Evolutionary conservation across 2,797 vertebrate genomes (phyloP).

Genomic region (Sitta carolinensis): DNA sequence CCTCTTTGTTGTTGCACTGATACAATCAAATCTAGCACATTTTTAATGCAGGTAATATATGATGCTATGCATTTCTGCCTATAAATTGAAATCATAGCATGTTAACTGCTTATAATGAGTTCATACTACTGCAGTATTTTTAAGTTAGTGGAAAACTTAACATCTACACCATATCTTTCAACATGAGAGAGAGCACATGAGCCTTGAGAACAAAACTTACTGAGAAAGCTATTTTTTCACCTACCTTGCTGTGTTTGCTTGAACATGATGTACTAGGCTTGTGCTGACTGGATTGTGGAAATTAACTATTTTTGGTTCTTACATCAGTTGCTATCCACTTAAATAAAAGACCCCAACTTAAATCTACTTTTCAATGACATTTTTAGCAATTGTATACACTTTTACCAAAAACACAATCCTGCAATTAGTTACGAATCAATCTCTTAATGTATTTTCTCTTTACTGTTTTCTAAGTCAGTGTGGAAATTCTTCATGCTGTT

Average conservation of each 20-base stretch:
- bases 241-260: background rate
- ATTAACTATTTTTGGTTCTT: background rate
- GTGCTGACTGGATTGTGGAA: background rate
- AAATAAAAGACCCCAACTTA: background rate
- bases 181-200: background rate
- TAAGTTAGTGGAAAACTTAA: background rate
- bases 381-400: background rate
- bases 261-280: background rate
- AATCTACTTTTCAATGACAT: background rate
- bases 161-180: background rate
- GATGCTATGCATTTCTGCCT: background rate
- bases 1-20: background rate
- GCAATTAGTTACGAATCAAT: background rate
- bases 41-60: background rate
- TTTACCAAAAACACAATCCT: background rate
- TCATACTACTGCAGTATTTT: background rate
- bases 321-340: background rate
- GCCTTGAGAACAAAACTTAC: background rate
- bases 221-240: background rate
- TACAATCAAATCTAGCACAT: background rate
- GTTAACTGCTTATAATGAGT: background rate
- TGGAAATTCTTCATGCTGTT: background rate
- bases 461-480: accelerated
- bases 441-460: background rate
- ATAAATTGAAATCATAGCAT: background rate